Base-by-base conservation (phyloP, 2,797 vertebrate genomes). In the Danio jaintianensis region DNA sequence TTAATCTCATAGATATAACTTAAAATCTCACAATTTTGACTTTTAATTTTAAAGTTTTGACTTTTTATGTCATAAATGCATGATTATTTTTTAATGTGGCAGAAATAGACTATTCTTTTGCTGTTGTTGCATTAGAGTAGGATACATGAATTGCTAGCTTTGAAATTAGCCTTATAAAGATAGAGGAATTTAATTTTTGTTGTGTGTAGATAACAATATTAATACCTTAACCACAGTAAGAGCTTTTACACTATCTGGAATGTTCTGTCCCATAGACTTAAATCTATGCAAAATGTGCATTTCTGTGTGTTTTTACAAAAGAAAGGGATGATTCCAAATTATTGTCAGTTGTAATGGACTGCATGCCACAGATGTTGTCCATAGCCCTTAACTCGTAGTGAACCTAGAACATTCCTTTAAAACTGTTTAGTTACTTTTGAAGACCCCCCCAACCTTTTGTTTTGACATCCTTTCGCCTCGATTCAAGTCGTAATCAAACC, bases 291-390 rank as follows among this genome's bases (percentile, higher is more conserved):
- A 20, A 18, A 36, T 22, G 74, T 29, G 10, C 38, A n/a, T 56
- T 56, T 67, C 22, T 53, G 48, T 29, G 9, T 18, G 62, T 29
- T 43, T 77, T n/a, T 67, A 42, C 62, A 29, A 43, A 76, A 76
- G 18, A 22, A 6, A 66, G 15, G n/a, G 9, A 77, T 7, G 4
- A 77, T 20, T n/a, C 7, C 0, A 43, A 53, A 66, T 47, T 15
- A 13, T 58, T 56, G 52, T 66, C 62, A 53, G 40, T 77, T 15
- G 52, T 67, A 77, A 58, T n/a, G 5, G 42, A 36, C 42, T 18
- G n/a, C 63, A 77, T 67, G 63, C 63, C 75, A 68, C 52, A 77
- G 75, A 77, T 77, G 63, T 58, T 77, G 63, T 58, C 22, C 48
- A 56, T 64, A 64, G 48, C 52, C 18, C 20, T 76, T 55, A 68